phyloP scores from a whole-genome alignment of 2,113 vertebrate genomes.

The Cavia aperea region DNA sequence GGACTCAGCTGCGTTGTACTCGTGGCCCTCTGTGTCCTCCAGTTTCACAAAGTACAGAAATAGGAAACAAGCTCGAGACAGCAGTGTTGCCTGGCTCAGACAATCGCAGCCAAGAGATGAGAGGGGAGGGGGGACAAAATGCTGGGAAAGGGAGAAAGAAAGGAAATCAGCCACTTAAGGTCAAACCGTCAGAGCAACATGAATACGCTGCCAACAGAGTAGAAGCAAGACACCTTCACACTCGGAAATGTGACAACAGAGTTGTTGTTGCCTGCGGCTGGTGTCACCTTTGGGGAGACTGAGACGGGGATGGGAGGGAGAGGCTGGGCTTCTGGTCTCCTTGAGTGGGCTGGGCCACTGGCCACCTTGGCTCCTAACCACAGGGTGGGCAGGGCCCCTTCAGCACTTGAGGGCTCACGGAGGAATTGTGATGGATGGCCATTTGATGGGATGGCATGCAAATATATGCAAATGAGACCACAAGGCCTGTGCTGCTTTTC shows the following conservation, averaged over 20 bases:
- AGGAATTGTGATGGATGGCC: conserved; percentile 24
- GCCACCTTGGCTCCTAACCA: background rate
- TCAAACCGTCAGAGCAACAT: conserved; percentile 46
- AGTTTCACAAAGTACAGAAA: conserved; percentile 47
- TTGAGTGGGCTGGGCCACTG: background rate
- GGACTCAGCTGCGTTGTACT: background rate
- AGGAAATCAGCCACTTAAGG: conserved; percentile 36
- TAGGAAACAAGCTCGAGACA: conserved; percentile 42
- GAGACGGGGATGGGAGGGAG: background rate
- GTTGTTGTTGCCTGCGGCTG: background rate
- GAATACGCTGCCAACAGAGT: background rate
- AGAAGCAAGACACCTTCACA: conserved; percentile 13
- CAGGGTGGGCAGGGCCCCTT: background rate
- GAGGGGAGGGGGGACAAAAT: background rate
- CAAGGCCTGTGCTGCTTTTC: background rate
- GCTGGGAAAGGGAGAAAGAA: background rate
- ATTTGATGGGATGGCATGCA: conserved; percentile 3
- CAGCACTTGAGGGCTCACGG: background rate
- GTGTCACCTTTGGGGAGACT: background rate
- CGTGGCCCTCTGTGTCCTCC: background rate
- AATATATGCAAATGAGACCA: conserved; percentile 57
- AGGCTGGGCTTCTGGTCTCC: background rate
- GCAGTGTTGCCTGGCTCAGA: conserved; percentile 46
- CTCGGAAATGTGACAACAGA: conserved; percentile 42
- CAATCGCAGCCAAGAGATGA: background rate